Conservation (phyloP, 2,888 invertebrate genomes). For the Megastigmus dorsalis region DNA sequence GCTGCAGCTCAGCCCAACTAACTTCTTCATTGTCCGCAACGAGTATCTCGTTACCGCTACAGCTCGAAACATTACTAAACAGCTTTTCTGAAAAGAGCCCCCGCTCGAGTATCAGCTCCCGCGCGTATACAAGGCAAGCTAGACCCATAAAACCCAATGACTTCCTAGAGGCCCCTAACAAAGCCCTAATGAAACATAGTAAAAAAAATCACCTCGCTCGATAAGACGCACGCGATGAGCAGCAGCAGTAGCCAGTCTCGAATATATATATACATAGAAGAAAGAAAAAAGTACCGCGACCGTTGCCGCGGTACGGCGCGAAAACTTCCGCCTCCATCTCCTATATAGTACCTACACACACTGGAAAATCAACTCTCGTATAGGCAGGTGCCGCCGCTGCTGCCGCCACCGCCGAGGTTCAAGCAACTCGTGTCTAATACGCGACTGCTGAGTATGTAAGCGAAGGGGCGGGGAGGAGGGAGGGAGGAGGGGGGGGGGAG, state of each 20-base stretch:
- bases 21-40: too few species aligned
- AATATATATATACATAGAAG: background rate
- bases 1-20: too few species aligned
- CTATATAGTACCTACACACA: background rate
- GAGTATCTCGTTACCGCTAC: too few species aligned
- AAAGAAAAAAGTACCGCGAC: background rate
- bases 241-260: too few species aligned
- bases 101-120: too few species aligned
- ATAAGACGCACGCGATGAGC: slow-evolving; percentile 30
- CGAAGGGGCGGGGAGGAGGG: background rate
- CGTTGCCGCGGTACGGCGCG: background rate
- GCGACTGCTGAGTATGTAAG: background rate
- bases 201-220: slow-evolving; percentile 31
- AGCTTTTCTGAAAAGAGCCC: too few species aligned
- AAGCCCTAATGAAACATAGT: slow-evolving; percentile 1
- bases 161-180: background rate
- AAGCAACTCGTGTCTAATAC: slow-evolving; percentile 26
- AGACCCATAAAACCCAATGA: too few species aligned
- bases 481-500: slow-evolving; percentile 28
- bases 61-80: too few species aligned
- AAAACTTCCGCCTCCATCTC: slow-evolving; percentile 21
- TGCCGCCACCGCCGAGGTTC: background rate
- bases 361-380: slow-evolving; percentile 10
- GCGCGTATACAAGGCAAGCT: too few species aligned
- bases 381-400: background rate